phyloP scores from a whole-genome alignment of 1,140 invertebrate genomes.

The Apis cerana region DNA sequence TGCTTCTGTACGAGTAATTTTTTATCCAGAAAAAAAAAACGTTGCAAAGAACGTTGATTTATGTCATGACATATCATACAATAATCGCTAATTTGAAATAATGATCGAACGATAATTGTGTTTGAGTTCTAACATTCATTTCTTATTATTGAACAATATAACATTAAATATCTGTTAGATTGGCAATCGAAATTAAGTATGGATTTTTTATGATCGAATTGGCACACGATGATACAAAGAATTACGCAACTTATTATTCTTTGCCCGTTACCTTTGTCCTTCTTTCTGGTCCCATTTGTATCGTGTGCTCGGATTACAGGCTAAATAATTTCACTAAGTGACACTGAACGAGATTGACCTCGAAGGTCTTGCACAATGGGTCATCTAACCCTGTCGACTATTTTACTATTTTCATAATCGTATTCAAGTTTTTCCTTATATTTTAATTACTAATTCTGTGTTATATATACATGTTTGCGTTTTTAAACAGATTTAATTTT shows the following conservation, averaged over 20 bases:
- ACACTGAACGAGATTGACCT: slow-evolving; percentile 27
- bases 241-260: neutral
- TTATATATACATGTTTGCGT: too few relatives aligned
- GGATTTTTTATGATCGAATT: slow-evolving; percentile 14
- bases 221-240: neutral
- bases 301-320: neutral
- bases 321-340: slow-evolving; percentile 28
- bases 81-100: too few relatives aligned
- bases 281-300: neutral
- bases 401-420: neutral
- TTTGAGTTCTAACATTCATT: neutral
- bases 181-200: neutral
- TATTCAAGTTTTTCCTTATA: too few relatives aligned
- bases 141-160: neutral
- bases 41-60: too few relatives aligned
- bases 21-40: too few relatives aligned
- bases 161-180: neutral
- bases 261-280: neutral
- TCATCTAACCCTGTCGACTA: neutral
- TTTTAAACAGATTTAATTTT: too few relatives aligned
- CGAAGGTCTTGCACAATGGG: neutral
- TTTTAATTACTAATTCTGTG: too few relatives aligned
- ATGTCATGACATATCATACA: too few relatives aligned
- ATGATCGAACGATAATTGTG: too few relatives aligned
- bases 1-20: neutral